Evolutionary conservation across 2,888 invertebrate genomes (phyloP).

Genomic region (Scaptomyza reducta): DNA sequence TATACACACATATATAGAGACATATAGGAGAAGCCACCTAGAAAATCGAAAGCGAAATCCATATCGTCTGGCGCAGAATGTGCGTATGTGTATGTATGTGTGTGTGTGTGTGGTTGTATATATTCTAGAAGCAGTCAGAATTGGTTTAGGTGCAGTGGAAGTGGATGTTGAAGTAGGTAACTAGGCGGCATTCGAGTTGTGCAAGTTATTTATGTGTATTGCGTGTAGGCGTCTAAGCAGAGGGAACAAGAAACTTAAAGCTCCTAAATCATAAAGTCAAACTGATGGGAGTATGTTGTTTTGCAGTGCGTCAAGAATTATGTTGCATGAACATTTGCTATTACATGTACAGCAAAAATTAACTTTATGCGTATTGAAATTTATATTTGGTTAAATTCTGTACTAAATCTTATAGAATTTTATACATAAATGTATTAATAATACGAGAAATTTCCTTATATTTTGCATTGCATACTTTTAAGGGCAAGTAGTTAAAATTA

Average conservation of each 20-base stretch:
- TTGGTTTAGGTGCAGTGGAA: constrained; percentile 28
- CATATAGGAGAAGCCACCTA: constrained; percentile 31
- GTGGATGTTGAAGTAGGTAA: constrained; percentile 37
- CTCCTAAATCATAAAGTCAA: neutral
- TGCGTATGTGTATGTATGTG: constrained; percentile 5
- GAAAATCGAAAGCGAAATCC: constrained; percentile 78
- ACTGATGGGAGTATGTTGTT: neutral
- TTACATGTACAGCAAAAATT: neutral
- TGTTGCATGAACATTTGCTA: neutral
- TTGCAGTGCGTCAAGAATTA: constrained; percentile 14
- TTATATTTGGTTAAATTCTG: neutral
- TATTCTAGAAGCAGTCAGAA: constrained; percentile 17
- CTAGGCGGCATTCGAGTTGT: constrained; percentile 33
- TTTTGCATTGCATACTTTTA: neutral
- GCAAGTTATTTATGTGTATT: constrained; percentile 17
- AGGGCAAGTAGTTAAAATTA: neutral
- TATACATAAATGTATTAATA: neutral
- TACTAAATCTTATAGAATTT: too few relatives aligned
- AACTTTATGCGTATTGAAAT: neutral
- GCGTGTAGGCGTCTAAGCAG: neutral
- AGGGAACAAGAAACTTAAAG: constrained; percentile 14
- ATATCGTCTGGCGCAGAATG: constrained; percentile 35
- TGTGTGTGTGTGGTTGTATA: constrained; percentile 11
- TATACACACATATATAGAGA: neutral
- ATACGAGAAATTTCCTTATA: neutral